Conservation (phyloP, 2,797 vertebrate genomes). For the Ptychadena robeensis region DNA sequence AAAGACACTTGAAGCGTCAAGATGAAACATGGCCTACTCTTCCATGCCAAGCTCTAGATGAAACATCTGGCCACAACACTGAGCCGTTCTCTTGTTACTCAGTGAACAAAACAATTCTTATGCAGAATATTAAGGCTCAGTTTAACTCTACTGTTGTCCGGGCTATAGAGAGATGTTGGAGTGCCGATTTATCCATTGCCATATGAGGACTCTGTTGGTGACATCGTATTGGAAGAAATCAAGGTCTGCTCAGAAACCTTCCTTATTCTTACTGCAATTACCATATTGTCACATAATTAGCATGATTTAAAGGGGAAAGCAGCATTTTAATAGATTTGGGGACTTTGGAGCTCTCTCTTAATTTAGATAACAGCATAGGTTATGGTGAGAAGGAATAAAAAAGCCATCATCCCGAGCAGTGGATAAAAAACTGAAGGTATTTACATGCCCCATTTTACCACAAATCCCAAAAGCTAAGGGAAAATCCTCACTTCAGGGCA, state of each 20-base stretch:
- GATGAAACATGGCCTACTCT: conserved; percentile 32
- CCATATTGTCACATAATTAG: neutral
- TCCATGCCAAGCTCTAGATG: conserved; percentile 26
- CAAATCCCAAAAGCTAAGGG: too few relatives aligned
- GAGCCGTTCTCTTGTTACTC: conserved; percentile 2
- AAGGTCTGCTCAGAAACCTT: neutral
- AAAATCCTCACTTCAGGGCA: too few relatives aligned
- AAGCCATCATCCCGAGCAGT: too few relatives aligned
- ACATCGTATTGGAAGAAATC: neutral
- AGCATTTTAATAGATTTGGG: too few relatives aligned
- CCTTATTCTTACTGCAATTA: too few relatives aligned
- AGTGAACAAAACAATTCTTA: neutral
- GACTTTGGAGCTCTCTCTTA: too few relatives aligned
- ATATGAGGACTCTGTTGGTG: neutral
- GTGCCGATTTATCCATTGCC: neutral
- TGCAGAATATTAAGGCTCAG: neutral
- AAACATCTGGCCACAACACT: conserved; percentile 31
- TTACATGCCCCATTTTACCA: too few relatives aligned
- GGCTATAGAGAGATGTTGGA: neutral
- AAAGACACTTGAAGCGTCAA: conserved; percentile 38
- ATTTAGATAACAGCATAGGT: too few relatives aligned
- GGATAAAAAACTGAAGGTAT: too few relatives aligned
- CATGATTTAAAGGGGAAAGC: neutral
- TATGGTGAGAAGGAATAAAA: too few relatives aligned
- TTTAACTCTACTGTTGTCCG: neutral